Percentiles rank a stretch among this genome's conserved stretches.
Conservation (phyloP, 2,113 vertebrate species). For the Neopipo cinnamomea region DNA sequence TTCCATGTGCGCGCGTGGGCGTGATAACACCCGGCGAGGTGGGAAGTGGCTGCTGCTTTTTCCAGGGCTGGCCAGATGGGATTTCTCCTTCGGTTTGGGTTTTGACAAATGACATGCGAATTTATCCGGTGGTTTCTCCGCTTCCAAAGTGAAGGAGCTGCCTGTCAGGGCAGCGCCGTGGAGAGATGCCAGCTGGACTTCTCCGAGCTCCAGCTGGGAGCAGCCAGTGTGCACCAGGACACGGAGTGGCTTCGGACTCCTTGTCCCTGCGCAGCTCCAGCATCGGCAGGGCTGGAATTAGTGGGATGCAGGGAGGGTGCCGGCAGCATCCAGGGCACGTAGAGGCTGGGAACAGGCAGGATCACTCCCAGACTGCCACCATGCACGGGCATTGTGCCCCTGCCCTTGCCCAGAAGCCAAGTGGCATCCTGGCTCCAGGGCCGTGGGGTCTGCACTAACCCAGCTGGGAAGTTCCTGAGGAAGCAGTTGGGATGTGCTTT, state of each 20-base stretch:
- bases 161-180: neutral
- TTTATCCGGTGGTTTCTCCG: neutral
- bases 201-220: neutral
- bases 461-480: neutral
- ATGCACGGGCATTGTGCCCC: neutral
- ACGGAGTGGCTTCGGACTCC: fast-evolving
- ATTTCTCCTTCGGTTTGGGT: neutral
- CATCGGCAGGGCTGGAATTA: neutral
- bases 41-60: slow-evolving; percentile 42
- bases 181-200: neutral
- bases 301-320: neutral
- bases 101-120: slow-evolving; percentile 11
- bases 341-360: neutral
- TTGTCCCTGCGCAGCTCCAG: fast-evolving
- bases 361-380: neutral
- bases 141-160: neutral
- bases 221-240: neutral
- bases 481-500: neutral
- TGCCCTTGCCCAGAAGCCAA: neutral
- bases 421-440: fast-evolving
- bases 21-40: neutral
- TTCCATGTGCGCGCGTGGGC: neutral
- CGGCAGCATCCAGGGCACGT: neutral
- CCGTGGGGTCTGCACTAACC: neutral
- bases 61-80: slow-evolving; percentile 40